Percentiles rank a stretch among this genome's conserved stretches.
Evolutionary conservation across 92 coral and sea anemone species (phyloP).

Genomic region (Isaurus tuberculatus): DNA sequence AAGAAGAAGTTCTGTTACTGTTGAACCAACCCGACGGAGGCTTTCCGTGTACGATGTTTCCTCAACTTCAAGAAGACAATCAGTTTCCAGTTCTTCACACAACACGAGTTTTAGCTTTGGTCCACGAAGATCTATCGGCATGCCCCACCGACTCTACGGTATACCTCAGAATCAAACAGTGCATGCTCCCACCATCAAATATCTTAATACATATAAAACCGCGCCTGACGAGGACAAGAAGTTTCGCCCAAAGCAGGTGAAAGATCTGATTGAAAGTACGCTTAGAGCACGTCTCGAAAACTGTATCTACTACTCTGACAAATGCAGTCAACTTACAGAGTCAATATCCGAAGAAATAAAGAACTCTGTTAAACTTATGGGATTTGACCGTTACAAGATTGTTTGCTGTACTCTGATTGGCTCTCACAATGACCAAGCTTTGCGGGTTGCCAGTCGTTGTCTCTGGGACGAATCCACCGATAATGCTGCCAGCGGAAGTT

Average conservation of each 20-base stretch:
- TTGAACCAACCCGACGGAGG: constrained; percentile 18
- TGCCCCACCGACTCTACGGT: constrained; percentile 31
- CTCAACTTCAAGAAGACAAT: constrained; percentile 7
- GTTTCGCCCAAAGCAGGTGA: constrained; percentile 79
- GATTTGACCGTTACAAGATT: constrained; percentile 88
- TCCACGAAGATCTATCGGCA: constrained; percentile 18
- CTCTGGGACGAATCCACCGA: constrained; percentile 87
- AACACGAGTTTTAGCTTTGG: constrained; percentile 16
- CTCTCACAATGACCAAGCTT: constrained; percentile 78
- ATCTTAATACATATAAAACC: constrained; percentile 85
- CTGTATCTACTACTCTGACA: constrained; percentile 70
- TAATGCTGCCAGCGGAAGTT: constrained; percentile 82
- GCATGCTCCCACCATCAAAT: constrained; percentile 21
- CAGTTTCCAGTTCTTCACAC: constrained; percentile 19
- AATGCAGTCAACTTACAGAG: constrained; percentile 68
- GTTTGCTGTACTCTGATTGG: constrained; percentile 93
- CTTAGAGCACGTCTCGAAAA: constrained; percentile 74
- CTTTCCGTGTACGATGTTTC: constrained; percentile 2
- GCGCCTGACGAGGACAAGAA: constrained; percentile 77
- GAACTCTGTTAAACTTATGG: constrained; percentile 78
- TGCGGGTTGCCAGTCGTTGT: constrained; percentile 90
- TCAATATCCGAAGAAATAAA: constrained; percentile 87
- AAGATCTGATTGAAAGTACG: constrained; percentile 73
- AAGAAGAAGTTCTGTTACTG: constrained; percentile 2
- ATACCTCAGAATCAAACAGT: constrained; percentile 1